phyloP scores from a whole-genome alignment of 1,140 invertebrate genomes.

The Tetramorium simillimum region DNA sequence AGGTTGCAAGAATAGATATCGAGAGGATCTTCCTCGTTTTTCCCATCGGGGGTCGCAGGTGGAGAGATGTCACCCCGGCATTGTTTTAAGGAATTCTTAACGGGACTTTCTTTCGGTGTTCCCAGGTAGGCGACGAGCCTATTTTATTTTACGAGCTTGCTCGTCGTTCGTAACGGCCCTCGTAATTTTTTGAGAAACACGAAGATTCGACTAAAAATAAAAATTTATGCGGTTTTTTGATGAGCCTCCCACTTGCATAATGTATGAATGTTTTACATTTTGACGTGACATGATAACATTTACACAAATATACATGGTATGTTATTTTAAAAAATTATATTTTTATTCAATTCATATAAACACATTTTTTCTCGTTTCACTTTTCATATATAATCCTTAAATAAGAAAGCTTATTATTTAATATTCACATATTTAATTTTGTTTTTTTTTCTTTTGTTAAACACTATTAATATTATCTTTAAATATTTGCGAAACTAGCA shows the following conservation, averaged over 20 bases:
- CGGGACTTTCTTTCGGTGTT: conserved; percentile 65
- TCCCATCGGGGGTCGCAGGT: conserved; percentile 44
- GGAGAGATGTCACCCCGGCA: conserved; percentile 77
- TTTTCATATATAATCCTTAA: not conserved
- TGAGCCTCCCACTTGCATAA: not conserved
- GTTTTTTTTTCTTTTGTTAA: not conserved
- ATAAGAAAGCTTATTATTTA: not conserved
- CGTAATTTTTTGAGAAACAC: conserved; percentile 56
- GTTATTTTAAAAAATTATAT: not conserved
- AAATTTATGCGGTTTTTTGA: not conserved
- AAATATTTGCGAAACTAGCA: not conserved
- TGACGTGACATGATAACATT: not conserved
- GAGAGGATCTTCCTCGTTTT: conserved; percentile 70
- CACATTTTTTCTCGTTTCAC: not conserved
- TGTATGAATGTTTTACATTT: not conserved
- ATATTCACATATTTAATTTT: not conserved
- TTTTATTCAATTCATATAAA: not conserved
- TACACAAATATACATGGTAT: not conserved
- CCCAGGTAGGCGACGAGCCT: conserved; percentile 68
- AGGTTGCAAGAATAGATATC: conserved; percentile 66
- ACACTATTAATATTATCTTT: not conserved
- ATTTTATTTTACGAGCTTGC: conserved; percentile 73
- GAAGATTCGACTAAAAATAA: not conserved
- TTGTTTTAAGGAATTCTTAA: conserved; percentile 82
- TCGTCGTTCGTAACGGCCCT: conserved; percentile 42